Percentiles rank a stretch among this genome's conserved stretches.
Evolutionary conservation across 2,797 vertebrate species (phyloP).

Genomic region (Taeniopygia guttata): DNA sequence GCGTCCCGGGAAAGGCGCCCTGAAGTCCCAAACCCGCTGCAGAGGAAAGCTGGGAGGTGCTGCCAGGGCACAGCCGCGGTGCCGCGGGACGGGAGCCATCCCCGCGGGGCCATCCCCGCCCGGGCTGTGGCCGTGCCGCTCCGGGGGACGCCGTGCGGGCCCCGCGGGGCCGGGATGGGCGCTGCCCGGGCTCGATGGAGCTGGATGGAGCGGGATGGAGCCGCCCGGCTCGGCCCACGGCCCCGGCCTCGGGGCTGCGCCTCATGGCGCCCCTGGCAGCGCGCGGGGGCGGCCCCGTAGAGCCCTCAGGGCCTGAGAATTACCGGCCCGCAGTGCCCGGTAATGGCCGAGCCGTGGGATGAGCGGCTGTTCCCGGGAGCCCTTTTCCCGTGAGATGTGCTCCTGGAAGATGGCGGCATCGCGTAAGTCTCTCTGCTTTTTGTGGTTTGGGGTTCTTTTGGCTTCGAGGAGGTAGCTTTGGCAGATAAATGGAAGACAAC

Average conservation of each 20-base stretch:
- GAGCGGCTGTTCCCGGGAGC: accelerated
- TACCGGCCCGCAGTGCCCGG: accelerated
- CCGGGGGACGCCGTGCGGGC: too few relatives aligned
- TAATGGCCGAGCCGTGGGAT: accelerated
- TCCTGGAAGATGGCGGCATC: too few relatives aligned
- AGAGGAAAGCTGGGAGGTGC: background rate
- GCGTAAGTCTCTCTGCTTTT: background rate
- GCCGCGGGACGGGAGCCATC: too few relatives aligned
- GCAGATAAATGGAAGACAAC: background rate
- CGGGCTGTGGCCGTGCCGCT: background rate
- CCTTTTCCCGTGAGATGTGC: accelerated
- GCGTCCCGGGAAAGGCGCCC: background rate
- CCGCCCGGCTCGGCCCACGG: too few relatives aligned
- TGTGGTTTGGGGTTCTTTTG: background rate
- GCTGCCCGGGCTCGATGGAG: background rate
- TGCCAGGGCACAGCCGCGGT: too few relatives aligned
- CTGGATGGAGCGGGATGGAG: background rate
- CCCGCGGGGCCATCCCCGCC: too few relatives aligned
- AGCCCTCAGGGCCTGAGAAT: background rate
- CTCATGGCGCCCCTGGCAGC: background rate
- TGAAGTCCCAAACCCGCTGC: accelerated
- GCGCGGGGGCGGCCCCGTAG: background rate
- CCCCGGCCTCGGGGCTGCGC: background rate
- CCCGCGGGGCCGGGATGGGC: too few relatives aligned
- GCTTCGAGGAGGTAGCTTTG: background rate